Percentiles rank a stretch among this genome's conserved stretches.
phyloP scores from a whole-genome alignment of 2,888 invertebrate species.

The Epistrophe eligans region DNA sequence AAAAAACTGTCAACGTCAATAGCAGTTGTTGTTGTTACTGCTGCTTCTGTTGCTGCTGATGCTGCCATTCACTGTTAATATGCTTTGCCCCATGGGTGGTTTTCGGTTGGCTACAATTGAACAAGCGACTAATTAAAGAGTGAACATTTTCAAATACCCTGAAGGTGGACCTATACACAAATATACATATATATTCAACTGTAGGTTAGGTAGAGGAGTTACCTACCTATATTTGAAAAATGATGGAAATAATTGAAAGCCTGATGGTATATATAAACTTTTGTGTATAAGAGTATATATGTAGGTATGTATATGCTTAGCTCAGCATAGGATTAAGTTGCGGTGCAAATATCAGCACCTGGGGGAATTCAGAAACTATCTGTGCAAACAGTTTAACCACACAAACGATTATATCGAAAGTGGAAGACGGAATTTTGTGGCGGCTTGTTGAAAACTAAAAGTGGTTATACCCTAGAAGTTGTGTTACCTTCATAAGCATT shows the following conservation, averaged over 20 bases:
- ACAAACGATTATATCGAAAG: slow-evolving; percentile 54
- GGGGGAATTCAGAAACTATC: slow-evolving; percentile 48
- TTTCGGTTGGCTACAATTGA: slow-evolving; percentile 45
- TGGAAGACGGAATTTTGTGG: slow-evolving; percentile 41
- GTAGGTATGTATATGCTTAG: slow-evolving; percentile 9
- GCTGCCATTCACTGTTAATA: slow-evolving; percentile 38
- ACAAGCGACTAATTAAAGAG: slow-evolving; percentile 68
- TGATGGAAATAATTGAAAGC: slow-evolving; percentile 65
- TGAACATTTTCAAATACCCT: slow-evolving; percentile 33
- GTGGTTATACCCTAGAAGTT: slow-evolving; percentile 37
- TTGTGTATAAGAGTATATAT: background rate
- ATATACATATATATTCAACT: background rate
- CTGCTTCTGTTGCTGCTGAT: slow-evolving; percentile 1
- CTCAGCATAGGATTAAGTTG: slow-evolving; percentile 48
- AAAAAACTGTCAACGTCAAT: slow-evolving; percentile 23
- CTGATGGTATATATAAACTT: slow-evolving; percentile 8
- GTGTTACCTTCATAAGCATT: background rate
- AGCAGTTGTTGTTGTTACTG: slow-evolving; percentile 49
- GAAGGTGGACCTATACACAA: slow-evolving; percentile 19
- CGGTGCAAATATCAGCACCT: slow-evolving; percentile 62
- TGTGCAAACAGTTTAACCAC: slow-evolving; percentile 50
- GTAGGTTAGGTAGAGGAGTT: background rate
- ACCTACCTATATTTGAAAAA: slow-evolving; percentile 41
- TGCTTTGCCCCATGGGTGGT: slow-evolving; percentile 41
- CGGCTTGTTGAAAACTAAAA: slow-evolving; percentile 44